Base-by-base conservation (phyloP, 1,140 invertebrate species). In the Trichonephila clavipes region DNA sequence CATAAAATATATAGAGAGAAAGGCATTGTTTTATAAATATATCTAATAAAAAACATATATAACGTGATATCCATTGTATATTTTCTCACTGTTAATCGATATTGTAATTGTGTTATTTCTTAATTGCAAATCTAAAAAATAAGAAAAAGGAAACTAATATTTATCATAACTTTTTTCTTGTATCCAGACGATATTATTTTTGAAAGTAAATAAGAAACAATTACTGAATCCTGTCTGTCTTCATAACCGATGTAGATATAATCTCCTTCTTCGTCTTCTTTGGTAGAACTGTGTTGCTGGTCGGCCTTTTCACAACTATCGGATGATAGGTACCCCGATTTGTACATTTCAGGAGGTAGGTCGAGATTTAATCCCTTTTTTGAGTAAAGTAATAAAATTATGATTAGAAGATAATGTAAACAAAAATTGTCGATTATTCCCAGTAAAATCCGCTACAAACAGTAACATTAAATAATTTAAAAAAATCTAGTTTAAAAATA, bases 261-360 rank as follows among this genome's bases (percentile, higher is more conserved):
- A 59, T 92, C 91, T 14, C 19, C 28, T 24, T 93, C 92, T 0
- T 44, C 62, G 28, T 93, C 92, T 64, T 93, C 92, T 58, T 93
- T 64, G 5, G 92, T 40, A 1, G 61, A 64, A 16, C 61, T 77
- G 24, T 40, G n/a, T 7, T 93, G 51, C 6, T 87, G 64, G 16
- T 59, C 19, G 18, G 1, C n/a, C 24, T 16, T 77, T 21, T 2
- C n/a, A 19, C 83, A 87, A 24, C 24, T 62, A 0, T 59, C n/a
- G 24, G 24, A 77, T 8, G 12, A 10, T 18, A 61, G 85, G n/a
- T 77, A 19, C 2, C n/a, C 51, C 5, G 66, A 51, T 8, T 12
- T 14, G 34, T 87, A 72, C 51, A 81, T 21, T 88, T 88, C 92
- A n/a, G 92, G 85, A n/a, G 92, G 83, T 7, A 88, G 34, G 4